These are phyloP conservation scores for Drosophila navojoa DNA, from an alignment of 1,140 invertebrate genomes.

Conservation along the genomic window DNA sequence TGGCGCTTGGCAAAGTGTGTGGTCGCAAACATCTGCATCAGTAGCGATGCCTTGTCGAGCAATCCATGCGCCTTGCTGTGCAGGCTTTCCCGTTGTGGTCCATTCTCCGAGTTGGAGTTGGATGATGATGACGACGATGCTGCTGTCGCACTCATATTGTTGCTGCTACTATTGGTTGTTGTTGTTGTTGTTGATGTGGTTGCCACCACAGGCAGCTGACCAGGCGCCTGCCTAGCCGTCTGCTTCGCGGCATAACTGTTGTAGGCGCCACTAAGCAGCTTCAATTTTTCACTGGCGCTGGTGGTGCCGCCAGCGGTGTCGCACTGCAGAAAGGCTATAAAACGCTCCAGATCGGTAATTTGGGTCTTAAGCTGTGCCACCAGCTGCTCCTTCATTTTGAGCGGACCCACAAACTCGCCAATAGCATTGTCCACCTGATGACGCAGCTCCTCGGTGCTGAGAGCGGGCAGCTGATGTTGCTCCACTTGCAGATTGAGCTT, in stretches of 20 bases:
- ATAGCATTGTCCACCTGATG: conserved; percentile 88
- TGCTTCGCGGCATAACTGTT: conserved; percentile 82
- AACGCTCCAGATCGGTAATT: conserved; percentile 97
- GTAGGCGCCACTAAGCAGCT: conserved; percentile 67
- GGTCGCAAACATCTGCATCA: conserved; percentile 96
- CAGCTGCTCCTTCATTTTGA: conserved; percentile 98
- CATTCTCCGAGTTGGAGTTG: neutral
- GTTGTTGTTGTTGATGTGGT: neutral
- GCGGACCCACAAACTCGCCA: conserved; percentile 94
- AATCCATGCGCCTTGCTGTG: conserved; percentile 85
- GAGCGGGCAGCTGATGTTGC: conserved; percentile 69
- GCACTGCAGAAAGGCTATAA: conserved; percentile 97
- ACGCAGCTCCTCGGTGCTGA: conserved; percentile 86
- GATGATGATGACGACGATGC: neutral
- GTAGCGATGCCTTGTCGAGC: conserved; percentile 92
- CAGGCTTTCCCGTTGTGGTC: conserved; percentile 58
- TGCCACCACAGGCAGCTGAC: neutral
- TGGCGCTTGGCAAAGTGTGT: conserved; percentile 90
- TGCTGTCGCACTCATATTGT: neutral
- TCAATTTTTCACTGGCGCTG: conserved; percentile 54
- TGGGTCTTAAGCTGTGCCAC: conserved; percentile 98
- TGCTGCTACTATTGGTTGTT: conserved; percentile 7
- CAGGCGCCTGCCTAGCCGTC: conserved; percentile 53
- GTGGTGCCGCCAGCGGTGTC: conserved; percentile 83
- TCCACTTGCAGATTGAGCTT: conserved; percentile 87